Base-by-base conservation (phyloP, 1,140 invertebrate genomes). In the Ceratosolen fusciceps region DNA sequence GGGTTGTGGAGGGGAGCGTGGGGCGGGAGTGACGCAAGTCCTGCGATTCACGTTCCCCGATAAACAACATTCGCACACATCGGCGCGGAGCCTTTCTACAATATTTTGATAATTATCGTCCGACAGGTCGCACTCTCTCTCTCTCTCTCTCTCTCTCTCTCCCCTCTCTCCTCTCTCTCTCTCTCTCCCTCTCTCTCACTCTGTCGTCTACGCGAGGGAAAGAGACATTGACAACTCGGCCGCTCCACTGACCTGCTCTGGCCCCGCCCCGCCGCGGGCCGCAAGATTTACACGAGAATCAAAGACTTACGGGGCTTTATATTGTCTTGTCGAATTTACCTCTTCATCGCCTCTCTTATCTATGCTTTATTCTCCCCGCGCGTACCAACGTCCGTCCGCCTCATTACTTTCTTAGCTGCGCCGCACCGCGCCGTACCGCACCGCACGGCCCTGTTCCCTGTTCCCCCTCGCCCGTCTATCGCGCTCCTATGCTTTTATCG, bases 171-270 rank as follows among this genome's bases (percentile, higher is more conserved):
- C 47, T n/a, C 39, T 62, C 39, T 29, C 24, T 10, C 5, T 34
- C 75, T 34, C 37, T 14, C 7, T 60, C 54, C 60, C 60, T 62
- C 43, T 39, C 70, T 60, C n/a, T 62, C 10, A 47, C 34, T 29
- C 12, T 12, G 39, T 12, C 39, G 5, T 43, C 12, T 43, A 5
- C 8, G 47, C 47, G n/a, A n/a, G n/a, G n/a, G n/a, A n/a, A n/a
- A 70, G 9, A 19, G 52, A 39, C 39, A 56, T 75, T 81, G 73
- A 37, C 49, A 77, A 31, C 43, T 77, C 49, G 56, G 16, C 29
- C 74, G 79, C 75, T 80, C 72, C 70, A 78, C 71, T 72, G 49
- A 60, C 70, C 62, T 71, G 78, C 81, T 60, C 72, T 78, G 77
- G 43, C 54, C 58, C 14, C 26, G 10, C 26, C 19, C 56, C 7